These are phyloP conservation scores for Penaeus chinensis DNA, from an alignment of 1,140 invertebrate species.

Conservation along the genomic window DNA sequence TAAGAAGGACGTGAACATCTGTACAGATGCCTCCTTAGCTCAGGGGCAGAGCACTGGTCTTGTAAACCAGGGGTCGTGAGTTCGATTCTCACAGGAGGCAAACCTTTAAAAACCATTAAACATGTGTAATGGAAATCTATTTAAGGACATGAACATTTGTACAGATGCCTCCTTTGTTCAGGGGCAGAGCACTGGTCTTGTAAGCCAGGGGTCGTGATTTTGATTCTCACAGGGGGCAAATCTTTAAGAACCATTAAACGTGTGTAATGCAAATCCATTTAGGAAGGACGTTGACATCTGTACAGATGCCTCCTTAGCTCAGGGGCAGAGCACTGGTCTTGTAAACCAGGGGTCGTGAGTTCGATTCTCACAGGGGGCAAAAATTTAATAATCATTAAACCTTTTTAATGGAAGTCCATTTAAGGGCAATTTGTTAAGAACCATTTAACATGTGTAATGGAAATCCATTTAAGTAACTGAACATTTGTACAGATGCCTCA, in stretches of 20 bases:
- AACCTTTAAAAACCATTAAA: neutral
- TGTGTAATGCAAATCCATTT: too few species aligned
- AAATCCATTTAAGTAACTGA: too few species aligned
- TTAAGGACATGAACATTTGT: too few species aligned
- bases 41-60: slow-evolving; percentile 65
- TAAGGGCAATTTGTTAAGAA: too few species aligned
- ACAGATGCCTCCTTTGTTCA: slow-evolving; percentile 64
- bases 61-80: slow-evolving; percentile 65
- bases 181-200: slow-evolving; percentile 65
- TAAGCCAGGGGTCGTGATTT: slow-evolving; percentile 66
- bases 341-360: slow-evolving; percentile 65
- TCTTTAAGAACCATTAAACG: too few species aligned
- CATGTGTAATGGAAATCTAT: too few species aligned
- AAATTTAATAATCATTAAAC: too few species aligned
- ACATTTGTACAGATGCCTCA: too few species aligned
- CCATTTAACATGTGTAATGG: too few species aligned
- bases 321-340: slow-evolving; percentile 65
- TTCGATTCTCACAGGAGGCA: slow-evolving; percentile 65
- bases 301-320: slow-evolving; percentile 64
- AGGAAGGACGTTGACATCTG: too few species aligned
- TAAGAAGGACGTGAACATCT: too few species aligned
- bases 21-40: slow-evolving; percentile 64
- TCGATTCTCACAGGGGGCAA: slow-evolving; percentile 65
- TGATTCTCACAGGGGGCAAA: slow-evolving; percentile 64
- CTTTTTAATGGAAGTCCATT: too few species aligned